Conservation (phyloP, 2,888 invertebrate species). For the Congeria kusceri region DNA sequence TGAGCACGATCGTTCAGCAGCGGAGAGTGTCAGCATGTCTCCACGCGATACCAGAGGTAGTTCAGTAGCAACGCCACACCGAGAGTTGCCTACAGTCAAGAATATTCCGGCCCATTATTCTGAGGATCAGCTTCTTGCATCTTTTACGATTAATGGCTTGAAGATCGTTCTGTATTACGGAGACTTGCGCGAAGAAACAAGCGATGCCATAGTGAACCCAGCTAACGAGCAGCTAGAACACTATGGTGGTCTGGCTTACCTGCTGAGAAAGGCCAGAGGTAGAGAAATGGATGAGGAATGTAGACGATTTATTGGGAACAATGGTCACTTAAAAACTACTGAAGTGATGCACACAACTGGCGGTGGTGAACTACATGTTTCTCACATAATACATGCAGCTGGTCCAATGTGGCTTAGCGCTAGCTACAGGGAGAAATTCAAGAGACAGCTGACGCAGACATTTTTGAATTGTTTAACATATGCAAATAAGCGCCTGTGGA, state of each 20-base stretch:
- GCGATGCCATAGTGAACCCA: slow-evolving; percentile 66
- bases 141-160: slow-evolving; percentile 41
- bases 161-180: slow-evolving; percentile 55
- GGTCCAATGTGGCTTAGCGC: slow-evolving; percentile 65
- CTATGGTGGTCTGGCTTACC: slow-evolving; percentile 61
- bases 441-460: slow-evolving; percentile 43
- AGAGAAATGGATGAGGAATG: slow-evolving; percentile 56
- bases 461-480: slow-evolving; percentile 60
- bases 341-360: slow-evolving; percentile 57
- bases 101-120: slow-evolving; percentile 41
- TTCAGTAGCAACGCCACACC: too few species aligned
- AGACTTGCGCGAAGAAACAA: slow-evolving; percentile 46
- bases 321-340: slow-evolving; percentile 50
- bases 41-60: too few species aligned
- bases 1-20: too few species aligned
- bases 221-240: slow-evolving; percentile 60
- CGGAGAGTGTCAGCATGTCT: not conserved
- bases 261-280: slow-evolving; percentile 56
- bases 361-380: slow-evolving; percentile 46
- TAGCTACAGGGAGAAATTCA: slow-evolving; percentile 23
- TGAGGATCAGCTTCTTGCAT: slow-evolving; percentile 31
- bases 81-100: not conserved
- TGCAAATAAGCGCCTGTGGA: slow-evolving; percentile 43
- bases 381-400: slow-evolving; percentile 59
- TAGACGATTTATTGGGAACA: slow-evolving; percentile 32